Conservation (phyloP, 2,797 vertebrate species). For the Meda fulgida region DNA sequence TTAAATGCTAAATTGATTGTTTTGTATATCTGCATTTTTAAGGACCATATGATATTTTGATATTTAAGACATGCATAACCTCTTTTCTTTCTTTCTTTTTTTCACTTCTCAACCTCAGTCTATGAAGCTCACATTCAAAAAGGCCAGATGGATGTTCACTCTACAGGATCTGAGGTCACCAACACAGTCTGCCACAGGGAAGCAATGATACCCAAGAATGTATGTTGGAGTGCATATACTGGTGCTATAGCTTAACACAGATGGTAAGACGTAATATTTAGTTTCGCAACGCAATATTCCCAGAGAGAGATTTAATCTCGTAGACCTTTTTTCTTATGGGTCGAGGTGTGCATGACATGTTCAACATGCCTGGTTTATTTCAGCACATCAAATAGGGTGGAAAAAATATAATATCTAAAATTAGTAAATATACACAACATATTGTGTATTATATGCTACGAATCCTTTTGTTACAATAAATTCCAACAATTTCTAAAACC, state of each 20-base stretch:
- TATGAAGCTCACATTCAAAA: conserved; percentile 33
- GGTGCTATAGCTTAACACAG: conserved; percentile 52
- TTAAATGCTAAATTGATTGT: conserved; percentile 17
- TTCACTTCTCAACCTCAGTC: conserved; percentile 2
- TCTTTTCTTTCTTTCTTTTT: not conserved
- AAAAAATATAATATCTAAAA: not conserved
- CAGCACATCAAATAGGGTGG: not conserved
- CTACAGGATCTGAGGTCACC: conserved; percentile 62
- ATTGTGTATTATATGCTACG: not conserved
- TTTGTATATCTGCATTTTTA: conserved; percentile 1
- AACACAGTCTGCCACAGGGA: conserved; percentile 48
- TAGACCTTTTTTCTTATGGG: not conserved
- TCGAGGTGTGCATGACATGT: conserved; percentile 1
- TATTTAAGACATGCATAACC: not conserved
- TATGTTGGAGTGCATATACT: conserved; percentile 12
- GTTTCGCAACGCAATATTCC: conserved; percentile 55
- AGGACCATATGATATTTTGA: not conserved
- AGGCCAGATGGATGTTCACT: conserved; percentile 57
- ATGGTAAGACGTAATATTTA: conserved; percentile 54
- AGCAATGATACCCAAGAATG: conserved; percentile 44
- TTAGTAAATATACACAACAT: not conserved
- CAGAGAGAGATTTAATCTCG: conserved; percentile 37
- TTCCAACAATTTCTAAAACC: conserved; percentile 40
- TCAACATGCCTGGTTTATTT: conserved; percentile 3
- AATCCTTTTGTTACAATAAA: conserved; percentile 36